Base-by-base conservation (phyloP, 2,113 vertebrate genomes). In the Grantiella picta region DNA sequence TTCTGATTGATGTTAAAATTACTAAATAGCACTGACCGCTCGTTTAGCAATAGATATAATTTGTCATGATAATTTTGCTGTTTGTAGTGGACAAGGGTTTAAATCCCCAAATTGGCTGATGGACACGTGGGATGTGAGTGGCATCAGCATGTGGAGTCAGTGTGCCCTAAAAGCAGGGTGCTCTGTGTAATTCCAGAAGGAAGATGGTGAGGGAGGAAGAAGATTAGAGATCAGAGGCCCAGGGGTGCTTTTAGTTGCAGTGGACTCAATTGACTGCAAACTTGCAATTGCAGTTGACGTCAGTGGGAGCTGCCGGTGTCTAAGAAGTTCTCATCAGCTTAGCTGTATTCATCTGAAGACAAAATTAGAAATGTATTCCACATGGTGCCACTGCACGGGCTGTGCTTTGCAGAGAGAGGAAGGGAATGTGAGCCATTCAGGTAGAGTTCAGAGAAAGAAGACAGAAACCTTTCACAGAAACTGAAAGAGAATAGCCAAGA, bases 281-380 rank as follows among this genome's bases (percentile, higher is more conserved):
- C 81, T 91, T 94, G 86, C 93, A 89, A 78, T 91, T 81, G 83
- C 90, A 89, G 89, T 44, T 96, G 94, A 95, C 66, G 78, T 96
- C 95, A 96, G 76, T 95, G 95, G 83, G 93, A 94, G 91, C 89
- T 89, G 91, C 69, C 1, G 0, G 36, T 61, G 69, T 86, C 72
- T 94, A 81, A 93, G 93, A 91, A 82, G 91, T 92, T 91, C 77
- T 91, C 94, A 91, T 95, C 92, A 94, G 86, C 94, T 96, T 92
- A 96, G 86, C 73, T 44, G 80, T 19, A 15, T 75, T 77, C 80
- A 31, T 86, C 88, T 75, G 72, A 70, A 83, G 77, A 53, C 80
- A 71, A n/a, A 89, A 92, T 96, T 94, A 94, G 92, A 94, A 92
- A 81, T 71, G 56, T 66, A 65, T 76, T 89, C 50, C 86, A 79